phyloP scores from a whole-genome alignment of 2,888 invertebrate species.

The Hirudinaria manillensis region DNA sequence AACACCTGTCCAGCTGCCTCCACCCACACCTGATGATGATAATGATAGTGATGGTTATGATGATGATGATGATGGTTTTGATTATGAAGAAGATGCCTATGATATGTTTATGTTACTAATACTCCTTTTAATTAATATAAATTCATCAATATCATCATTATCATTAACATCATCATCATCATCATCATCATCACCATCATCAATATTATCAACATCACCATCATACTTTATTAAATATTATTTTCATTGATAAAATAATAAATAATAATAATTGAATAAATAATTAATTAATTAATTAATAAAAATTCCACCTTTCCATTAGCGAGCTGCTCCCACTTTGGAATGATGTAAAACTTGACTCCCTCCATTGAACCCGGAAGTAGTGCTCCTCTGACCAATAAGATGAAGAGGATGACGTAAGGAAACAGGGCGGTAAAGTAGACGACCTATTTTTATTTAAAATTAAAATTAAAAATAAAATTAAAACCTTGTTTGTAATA shows the following conservation, averaged over 20 bases:
- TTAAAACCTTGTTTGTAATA: too few relatives aligned
- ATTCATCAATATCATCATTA: too few relatives aligned
- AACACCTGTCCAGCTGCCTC: constrained; percentile 42
- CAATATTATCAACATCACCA: too few relatives aligned
- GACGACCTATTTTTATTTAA: constrained; percentile 39
- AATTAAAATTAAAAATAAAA: too few relatives aligned
- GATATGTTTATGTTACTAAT: too few relatives aligned
- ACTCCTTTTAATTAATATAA: too few relatives aligned
- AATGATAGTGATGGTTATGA: too few relatives aligned
- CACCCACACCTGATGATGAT: constrained; percentile 35
- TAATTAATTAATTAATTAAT: neutral
- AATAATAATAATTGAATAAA: neutral
- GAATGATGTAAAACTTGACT: constrained; percentile 49
- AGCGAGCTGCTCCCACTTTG: constrained; percentile 43
- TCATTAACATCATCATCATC: too few relatives aligned
- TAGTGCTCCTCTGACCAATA: constrained; percentile 46
- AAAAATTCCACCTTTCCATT: constrained; percentile 42
- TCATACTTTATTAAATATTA: constrained; percentile 43
- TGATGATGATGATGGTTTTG: too few relatives aligned
- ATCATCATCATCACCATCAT: too few relatives aligned
- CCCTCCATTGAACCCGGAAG: constrained; percentile 47
- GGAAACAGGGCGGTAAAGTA: constrained; percentile 52
- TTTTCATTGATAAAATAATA: neutral
- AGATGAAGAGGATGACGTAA: constrained; percentile 47
- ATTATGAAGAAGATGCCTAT: too few relatives aligned